Evolutionary conservation across 2,797 vertebrate species (phyloP).

Genomic region (Pseudochaenichthys georgianus): DNA sequence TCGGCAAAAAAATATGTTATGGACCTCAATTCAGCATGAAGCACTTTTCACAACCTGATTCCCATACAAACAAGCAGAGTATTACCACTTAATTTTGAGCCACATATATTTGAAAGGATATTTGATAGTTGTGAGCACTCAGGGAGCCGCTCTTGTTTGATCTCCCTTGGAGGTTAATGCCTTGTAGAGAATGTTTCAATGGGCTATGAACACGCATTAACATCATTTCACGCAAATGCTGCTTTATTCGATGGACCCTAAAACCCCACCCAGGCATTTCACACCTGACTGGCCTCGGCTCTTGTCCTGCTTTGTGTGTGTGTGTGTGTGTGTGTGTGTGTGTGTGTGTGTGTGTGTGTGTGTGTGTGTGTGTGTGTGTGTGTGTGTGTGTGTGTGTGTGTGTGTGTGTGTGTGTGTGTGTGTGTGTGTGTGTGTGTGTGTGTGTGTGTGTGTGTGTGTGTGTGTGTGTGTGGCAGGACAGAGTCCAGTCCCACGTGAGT

Average conservation of each 20-base stretch:
- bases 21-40: neutral
- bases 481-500: constrained; percentile 14
- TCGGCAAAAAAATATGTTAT: neutral
- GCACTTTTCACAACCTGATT: neutral
- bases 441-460: neutral
- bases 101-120: neutral
- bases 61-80: neutral
- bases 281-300: constrained; percentile 15
- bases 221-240: constrained; percentile 6
- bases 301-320: constrained; percentile 5
- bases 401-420: neutral
- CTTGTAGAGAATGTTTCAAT: constrained; percentile 9
- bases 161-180: constrained; percentile 1
- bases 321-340: constrained; percentile 16
- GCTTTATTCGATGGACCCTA: neutral
- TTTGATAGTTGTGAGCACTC: neutral
- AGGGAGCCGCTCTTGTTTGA: neutral
- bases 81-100: neutral
- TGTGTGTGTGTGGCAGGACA: constrained; percentile 13
- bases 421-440: constrained; percentile 17
- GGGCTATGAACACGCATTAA: neutral
- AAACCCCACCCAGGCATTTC: neutral
- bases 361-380: constrained; percentile 16
- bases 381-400: too few species aligned
- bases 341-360: neutral